Base-by-base conservation (phyloP, 1,140 invertebrate genomes). In the Dolichoris vasculosae region DNA sequence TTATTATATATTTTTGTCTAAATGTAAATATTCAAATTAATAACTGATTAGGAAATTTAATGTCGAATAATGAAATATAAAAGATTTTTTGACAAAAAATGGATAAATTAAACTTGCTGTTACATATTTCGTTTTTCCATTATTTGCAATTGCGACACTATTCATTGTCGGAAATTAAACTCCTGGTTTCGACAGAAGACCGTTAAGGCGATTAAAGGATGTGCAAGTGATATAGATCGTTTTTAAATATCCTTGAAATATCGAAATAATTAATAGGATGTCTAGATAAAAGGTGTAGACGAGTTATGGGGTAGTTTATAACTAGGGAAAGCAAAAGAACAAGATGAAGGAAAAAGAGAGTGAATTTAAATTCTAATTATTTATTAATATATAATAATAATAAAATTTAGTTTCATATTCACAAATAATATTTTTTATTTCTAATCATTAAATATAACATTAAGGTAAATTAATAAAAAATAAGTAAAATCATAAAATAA, bases 171-270 rank as follows among this genome's bases (percentile, higher is more conserved):
- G n/a, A 30, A 32, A 76, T 67, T 84, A 84, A 84, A 77, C 64
- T 59, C 32, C 73, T 77, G 73, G 63, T 78, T 78, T 84, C 75
- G 83, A 46, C 64, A 84, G 46, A 35, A 43, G 30, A 55, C 64
- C 76, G 71, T 79, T 84, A 84, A 79, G 35, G 55, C 64, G 79
- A 84, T 84, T 84, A 84, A 59, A 79, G 83, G 46, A 71, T 55
- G 46, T 64, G 79, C 43, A 51, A 63, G 63, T 26, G 63, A 59
- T 59, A 79, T 84, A 30, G 73, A 69, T 69, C 40, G 43, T 67
- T 69, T 51, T 35, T 84, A 84, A 84, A 84, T 78, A 75, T 35
- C 77, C 83, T 69, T 84, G 75, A 84, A 84, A 78, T 84, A 78
- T 67, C 35, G n/a, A 71, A 84, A 84, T 78, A 84, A 84, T 84